Evolutionary conservation across 2,797 vertebrate genomes (phyloP), one percentile per base, ranked within the genome.

Genomic region (Tenualosa thibaudeaui): DNA sequence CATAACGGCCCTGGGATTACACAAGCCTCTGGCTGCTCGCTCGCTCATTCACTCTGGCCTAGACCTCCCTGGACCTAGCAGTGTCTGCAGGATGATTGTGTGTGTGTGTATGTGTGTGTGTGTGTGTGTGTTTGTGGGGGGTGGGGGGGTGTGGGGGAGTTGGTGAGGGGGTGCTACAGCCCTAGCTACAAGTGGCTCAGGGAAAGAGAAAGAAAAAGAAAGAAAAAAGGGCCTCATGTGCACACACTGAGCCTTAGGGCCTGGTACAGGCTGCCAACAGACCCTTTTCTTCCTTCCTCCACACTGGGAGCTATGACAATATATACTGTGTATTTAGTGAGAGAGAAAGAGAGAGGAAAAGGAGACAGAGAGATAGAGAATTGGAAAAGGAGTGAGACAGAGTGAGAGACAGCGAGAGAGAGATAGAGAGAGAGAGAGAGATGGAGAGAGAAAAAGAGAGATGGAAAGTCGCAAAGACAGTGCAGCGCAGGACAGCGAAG

Each of bases 1-100:
- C 90, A 82, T 86, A 91, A 92, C 87, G 90, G 88, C 89, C 90
- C 90, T 83, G 83, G 89, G 92, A 93, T 93, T 91, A 90, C 92
- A 91, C 86, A 89, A 91, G 86, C 58, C 62, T 12, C 50, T 62
- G n/a, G 15, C 19, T 40, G 58, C 26, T 37, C 31, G 26, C 65
- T 71, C 13, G 5, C 65, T 71, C n/a, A 6, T 31, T 71, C 60
- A 9, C n/a, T n/a, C 31, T 15, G 31, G 26, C 26, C 13, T 26
- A 71, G 13, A 71, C 26, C 12, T 37, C 62, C 62, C 62, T 31
- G 24, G 62, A 68, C 24, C 24, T 3, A 40, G 65, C 13, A 40
- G 26, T 37, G 31, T 37, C 13, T 15, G 65, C 26, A 12, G 31
- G 51, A n/a, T 60, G 58, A 5, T 6, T 37, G 24, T 1, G 50